Evolutionary conservation across 2,797 vertebrate genomes (phyloP).

Genomic region (Chiroxiphia lanceolata): DNA sequence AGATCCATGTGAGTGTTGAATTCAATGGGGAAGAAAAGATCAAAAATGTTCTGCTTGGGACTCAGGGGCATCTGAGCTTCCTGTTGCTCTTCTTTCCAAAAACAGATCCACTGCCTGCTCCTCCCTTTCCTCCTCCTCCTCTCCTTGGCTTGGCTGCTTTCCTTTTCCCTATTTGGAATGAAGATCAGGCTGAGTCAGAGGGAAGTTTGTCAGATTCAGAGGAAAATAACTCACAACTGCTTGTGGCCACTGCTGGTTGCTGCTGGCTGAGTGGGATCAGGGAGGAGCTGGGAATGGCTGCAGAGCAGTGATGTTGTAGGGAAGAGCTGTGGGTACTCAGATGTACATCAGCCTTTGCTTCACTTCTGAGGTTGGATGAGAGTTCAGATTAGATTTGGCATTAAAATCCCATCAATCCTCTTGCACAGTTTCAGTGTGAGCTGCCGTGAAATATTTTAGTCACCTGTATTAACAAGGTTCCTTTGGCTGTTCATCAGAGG

Average conservation of each 20-base stretch:
- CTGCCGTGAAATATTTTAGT: not conserved
- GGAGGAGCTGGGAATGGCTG: not conserved
- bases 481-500: not conserved
- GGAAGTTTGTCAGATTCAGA: not conserved
- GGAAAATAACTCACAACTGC: not conserved
- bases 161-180: constrained; percentile 8
- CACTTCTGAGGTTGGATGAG: not conserved
- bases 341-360: not conserved
- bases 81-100: constrained; percentile 10
- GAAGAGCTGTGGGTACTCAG: not conserved
- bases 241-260: not conserved
- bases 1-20: accelerated
- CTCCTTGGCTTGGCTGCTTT: not conserved
- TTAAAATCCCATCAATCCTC: not conserved
- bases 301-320: not conserved
- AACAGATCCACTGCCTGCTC: not conserved
- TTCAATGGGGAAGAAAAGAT: not conserved
- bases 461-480: not conserved
- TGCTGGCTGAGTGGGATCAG: not conserved
- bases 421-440: not conserved
- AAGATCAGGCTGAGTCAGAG: constrained; percentile 35
- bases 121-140: constrained; percentile 11
- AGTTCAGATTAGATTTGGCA: not conserved
- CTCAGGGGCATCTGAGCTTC: not conserved
- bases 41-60: not conserved